Percentiles rank a stretch among this genome's conserved stretches.
phyloP scores from a whole-genome alignment of 2,797 vertebrate genomes.

The Ctenochaetus hawaiiensis region DNA sequence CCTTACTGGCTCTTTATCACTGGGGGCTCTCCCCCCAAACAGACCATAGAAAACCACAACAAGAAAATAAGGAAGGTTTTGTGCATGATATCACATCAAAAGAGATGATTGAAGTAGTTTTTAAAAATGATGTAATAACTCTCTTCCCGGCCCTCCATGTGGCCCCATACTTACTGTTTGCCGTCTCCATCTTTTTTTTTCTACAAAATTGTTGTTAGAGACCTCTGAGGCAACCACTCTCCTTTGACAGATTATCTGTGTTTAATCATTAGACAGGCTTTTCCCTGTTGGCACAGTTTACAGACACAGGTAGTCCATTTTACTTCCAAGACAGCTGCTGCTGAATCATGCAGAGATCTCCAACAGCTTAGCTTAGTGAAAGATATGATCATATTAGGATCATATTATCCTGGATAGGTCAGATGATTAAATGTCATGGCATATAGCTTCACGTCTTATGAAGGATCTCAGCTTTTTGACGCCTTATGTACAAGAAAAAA shows the following conservation, averaged over 20 bases:
- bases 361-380: too few species aligned
- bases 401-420: neutral
- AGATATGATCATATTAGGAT: too few species aligned
- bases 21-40: too few species aligned
- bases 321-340: slow-evolving; percentile 1
- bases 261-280: slow-evolving; percentile 27
- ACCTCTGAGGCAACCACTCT: slow-evolving; percentile 10
- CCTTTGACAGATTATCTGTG: slow-evolving; percentile 23
- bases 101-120: slow-evolving; percentile 7
- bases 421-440: neutral
- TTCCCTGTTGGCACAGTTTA: slow-evolving; percentile 31
- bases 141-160: neutral
- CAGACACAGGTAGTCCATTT: slow-evolving; percentile 16
- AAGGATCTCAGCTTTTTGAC: neutral
- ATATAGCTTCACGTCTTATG: neutral
- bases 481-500: neutral
- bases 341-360: slow-evolving; percentile 10
- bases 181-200: neutral
- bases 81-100: neutral
- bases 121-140: slow-evolving; percentile 7
- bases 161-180: neutral
- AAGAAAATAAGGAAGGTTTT: slow-evolving; percentile 11
- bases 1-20: too few species aligned
- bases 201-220: neutral
- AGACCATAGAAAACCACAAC: slow-evolving; percentile 7